Evolutionary conservation across 1,140 invertebrate species (phyloP).

Genomic region (Nomia melanderi): DNA sequence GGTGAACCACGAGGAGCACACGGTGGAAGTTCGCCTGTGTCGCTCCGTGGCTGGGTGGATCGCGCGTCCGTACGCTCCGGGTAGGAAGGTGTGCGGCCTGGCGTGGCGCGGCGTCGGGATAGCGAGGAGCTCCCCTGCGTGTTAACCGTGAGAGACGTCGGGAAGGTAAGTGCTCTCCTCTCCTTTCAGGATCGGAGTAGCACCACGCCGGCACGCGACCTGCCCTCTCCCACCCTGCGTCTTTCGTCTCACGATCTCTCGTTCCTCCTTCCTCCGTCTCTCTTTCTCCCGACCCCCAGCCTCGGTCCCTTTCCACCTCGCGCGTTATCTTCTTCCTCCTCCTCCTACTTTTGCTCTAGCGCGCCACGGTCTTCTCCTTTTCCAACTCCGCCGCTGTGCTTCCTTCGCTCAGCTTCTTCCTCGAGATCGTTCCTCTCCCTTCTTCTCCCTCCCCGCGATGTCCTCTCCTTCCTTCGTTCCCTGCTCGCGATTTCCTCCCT

Average conservation of each 20-base stretch:
- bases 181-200: constrained; percentile 68
- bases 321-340: constrained; percentile 25
- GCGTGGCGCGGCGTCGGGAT: too few relatives aligned
- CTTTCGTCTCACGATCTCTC: constrained; percentile 25
- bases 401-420: constrained; percentile 52
- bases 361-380: constrained; percentile 31
- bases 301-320: too few relatives aligned
- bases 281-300: too few relatives aligned
- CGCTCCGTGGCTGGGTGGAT: constrained; percentile 11
- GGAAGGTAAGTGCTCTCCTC: constrained; percentile 73
- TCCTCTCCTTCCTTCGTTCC: too few relatives aligned
- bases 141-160: constrained; percentile 75
- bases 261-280: neutral
- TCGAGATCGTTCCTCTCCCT: constrained; percentile 43
- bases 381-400: constrained; percentile 50
- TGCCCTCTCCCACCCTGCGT: constrained; percentile 68
- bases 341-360: constrained; percentile 40
- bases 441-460: constrained; percentile 25
- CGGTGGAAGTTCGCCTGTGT: constrained; percentile 22
- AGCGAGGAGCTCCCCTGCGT: constrained; percentile 56
- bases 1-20: constrained; percentile 63
- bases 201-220: constrained; percentile 80
- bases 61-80: neutral
- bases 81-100: constrained; percentile 46
- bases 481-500: too few relatives aligned